Conservation (phyloP, 1,140 invertebrate genomes). For the Dendrolimus punctatus region DNA sequence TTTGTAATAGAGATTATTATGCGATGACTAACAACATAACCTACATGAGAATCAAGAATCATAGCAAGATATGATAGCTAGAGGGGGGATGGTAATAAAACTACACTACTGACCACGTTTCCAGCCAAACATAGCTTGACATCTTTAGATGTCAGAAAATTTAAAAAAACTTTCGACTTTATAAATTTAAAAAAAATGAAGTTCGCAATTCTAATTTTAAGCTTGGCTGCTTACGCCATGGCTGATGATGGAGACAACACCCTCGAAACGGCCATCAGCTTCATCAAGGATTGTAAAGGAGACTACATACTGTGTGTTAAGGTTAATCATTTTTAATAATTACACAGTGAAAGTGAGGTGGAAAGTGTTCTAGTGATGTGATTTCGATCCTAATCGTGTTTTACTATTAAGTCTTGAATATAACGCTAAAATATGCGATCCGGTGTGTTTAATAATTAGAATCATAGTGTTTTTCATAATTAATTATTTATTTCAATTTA, state of each 20-base stretch:
- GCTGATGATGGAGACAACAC: constrained; percentile 51
- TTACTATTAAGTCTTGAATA: too few relatives aligned
- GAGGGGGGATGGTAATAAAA: constrained; percentile 59
- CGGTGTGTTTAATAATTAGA: too few relatives aligned
- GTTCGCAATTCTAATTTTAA: constrained; percentile 32
- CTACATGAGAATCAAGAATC: constrained; percentile 31
- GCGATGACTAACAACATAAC: too few relatives aligned
- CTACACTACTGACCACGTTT: constrained; percentile 38
- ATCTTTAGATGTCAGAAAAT: constrained; percentile 55
- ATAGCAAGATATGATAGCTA: constrained; percentile 29
- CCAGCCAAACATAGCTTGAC: constrained; percentile 54
- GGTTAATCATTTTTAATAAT: constrained; percentile 48
- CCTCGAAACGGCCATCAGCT: constrained; percentile 49
- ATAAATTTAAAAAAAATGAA: constrained; percentile 52
- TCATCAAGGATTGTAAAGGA: constrained; percentile 58
- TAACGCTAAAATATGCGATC: too few relatives aligned
- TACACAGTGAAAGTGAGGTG: constrained; percentile 56
- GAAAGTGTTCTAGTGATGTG: constrained; percentile 26
- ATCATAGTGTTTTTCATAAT: too few relatives aligned
- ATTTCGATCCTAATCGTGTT: background rate
- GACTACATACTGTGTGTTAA: constrained; percentile 61
- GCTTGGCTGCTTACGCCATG: constrained; percentile 30
- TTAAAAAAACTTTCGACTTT: constrained; percentile 13
- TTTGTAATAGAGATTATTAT: too few relatives aligned
- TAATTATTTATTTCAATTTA: too few relatives aligned